These are phyloP conservation scores for Luperina testacea DNA, from an alignment of 2,888 invertebrate genomes.

Conservation along the genomic window DNA sequence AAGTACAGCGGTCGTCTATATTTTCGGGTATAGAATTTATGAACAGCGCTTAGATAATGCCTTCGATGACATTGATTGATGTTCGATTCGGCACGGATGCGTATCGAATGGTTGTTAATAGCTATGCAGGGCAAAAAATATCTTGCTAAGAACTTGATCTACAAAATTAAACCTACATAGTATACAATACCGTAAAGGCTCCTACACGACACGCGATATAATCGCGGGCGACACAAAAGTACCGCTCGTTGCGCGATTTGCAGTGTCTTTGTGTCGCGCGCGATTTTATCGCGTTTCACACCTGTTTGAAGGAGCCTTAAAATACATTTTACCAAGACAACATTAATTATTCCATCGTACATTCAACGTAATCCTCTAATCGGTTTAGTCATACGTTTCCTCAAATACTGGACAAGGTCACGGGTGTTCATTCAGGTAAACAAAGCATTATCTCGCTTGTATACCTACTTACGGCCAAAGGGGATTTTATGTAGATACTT, in stretches of 20 bases:
- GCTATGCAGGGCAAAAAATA: neutral
- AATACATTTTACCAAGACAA: no score
- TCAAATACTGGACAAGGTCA: constrained; percentile 40
- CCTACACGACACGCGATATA: no score
- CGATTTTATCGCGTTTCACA: no score
- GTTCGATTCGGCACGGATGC: neutral
- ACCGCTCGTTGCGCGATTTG: no score
- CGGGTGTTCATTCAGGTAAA: constrained; percentile 41
- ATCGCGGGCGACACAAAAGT: no score
- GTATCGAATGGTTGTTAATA: neutral
- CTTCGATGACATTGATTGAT: neutral
- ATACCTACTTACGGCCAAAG: constrained; percentile 30
- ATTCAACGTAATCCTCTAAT: constrained; percentile 44
- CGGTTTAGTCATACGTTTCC: constrained; percentile 47
- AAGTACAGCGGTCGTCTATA: neutral
- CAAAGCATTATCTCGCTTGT: constrained; percentile 41
- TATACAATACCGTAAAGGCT: neutral
- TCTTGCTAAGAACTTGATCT: neutral
- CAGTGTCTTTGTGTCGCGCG: no score
- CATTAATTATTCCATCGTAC: constrained; percentile 23
- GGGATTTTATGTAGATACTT: constrained; percentile 31
- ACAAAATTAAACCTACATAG: neutral
- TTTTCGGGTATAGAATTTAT: neutral
- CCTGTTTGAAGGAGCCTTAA: no score
- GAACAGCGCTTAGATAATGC: neutral